Percentiles rank a stretch among this genome's conserved stretches.
These are phyloP conservation scores for Melolontha melolontha DNA, from an alignment of 2,888 invertebrate species.

Conservation along the genomic window DNA sequence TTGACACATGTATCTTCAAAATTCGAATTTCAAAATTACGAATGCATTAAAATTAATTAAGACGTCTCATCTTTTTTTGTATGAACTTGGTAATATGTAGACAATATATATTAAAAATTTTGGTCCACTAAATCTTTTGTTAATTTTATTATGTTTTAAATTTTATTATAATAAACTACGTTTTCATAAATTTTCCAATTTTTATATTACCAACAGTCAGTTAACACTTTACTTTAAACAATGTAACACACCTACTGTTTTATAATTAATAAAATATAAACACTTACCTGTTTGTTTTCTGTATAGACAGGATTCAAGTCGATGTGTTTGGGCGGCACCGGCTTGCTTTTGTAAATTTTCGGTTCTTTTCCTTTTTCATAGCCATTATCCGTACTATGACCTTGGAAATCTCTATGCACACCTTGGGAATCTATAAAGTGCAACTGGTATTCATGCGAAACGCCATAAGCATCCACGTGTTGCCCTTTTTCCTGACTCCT, in stretches of 20 bases:
- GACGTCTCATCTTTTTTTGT: no score
- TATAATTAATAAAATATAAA: not conserved
- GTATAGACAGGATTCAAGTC: slow-evolving; percentile 59
- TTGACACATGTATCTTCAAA: no score
- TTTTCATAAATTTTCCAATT: no score
- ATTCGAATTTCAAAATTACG: no score
- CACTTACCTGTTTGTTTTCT: slow-evolving; percentile 64
- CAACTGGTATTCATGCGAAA: slow-evolving; percentile 61
- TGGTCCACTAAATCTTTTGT: no score
- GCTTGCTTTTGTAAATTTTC: slow-evolving; percentile 48
- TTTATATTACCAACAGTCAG: no score
- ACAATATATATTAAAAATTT: no score
- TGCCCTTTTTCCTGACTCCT: slow-evolving; percentile 57
- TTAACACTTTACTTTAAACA: not conserved
- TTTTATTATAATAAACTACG: no score
- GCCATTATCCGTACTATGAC: slow-evolving; percentile 57
- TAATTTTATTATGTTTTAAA: no score
- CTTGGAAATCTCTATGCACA: slow-evolving; percentile 61
- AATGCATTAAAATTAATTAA: no score
- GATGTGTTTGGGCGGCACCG: slow-evolving; percentile 63
- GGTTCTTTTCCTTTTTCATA: slow-evolving; percentile 48
- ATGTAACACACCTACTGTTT: not conserved
- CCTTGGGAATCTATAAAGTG: slow-evolving; percentile 64
- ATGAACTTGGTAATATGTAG: no score
- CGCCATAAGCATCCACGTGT: slow-evolving; percentile 63